Percentiles rank a stretch among this genome's conserved stretches.
Evolutionary conservation across 2,888 invertebrate genomes (phyloP).

Genomic region (Eupithecia subfuscata): DNA sequence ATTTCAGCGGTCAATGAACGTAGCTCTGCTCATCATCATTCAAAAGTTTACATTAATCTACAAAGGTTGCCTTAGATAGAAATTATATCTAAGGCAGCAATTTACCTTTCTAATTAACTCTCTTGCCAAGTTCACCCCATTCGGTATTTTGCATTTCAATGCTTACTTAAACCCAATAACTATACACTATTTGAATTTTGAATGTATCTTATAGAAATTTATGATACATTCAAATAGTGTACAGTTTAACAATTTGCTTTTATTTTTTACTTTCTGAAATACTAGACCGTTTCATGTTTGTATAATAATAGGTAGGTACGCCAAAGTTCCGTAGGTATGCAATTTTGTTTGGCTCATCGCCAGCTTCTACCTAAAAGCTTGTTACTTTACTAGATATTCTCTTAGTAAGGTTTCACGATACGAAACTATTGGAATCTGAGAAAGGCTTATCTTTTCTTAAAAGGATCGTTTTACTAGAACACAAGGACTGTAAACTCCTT

Average conservation of each 20-base stretch:
- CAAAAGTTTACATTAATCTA: neutral
- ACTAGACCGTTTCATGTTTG: slow-evolving; percentile 38
- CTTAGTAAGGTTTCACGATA: slow-evolving; percentile 23
- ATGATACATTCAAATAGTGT: neutral
- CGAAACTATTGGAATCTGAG: slow-evolving; percentile 18
- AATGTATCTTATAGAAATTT: neutral
- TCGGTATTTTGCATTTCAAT: neutral
- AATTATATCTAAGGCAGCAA: neutral
- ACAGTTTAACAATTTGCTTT: slow-evolving; percentile 24
- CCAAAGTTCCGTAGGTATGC: slow-evolving; percentile 33
- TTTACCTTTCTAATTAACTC: neutral
- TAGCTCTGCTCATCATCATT: neutral
- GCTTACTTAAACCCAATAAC: neutral
- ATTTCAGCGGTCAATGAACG: slow-evolving; percentile 1
- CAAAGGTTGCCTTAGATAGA: neutral
- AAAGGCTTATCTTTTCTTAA: slow-evolving; percentile 17
- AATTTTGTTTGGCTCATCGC: slow-evolving; percentile 40
- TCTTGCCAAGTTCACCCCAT: neutral
- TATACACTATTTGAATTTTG: too few species aligned
- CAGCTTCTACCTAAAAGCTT: slow-evolving; percentile 33
- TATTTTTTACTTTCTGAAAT: slow-evolving; percentile 32
- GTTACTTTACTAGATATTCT: slow-evolving; percentile 26
- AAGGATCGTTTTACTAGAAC: slow-evolving; percentile 10
- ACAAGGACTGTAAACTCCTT: slow-evolving; percentile 3
- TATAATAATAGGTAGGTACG: slow-evolving; percentile 36